A percentile compares a stretch with the other conserved stretches of the same genome.
These are phyloP conservation scores for Aurelia coerulea DNA, from an alignment of 30 jellyfish, hydroid and myxozoan genomes.

Conservation along the genomic window DNA sequence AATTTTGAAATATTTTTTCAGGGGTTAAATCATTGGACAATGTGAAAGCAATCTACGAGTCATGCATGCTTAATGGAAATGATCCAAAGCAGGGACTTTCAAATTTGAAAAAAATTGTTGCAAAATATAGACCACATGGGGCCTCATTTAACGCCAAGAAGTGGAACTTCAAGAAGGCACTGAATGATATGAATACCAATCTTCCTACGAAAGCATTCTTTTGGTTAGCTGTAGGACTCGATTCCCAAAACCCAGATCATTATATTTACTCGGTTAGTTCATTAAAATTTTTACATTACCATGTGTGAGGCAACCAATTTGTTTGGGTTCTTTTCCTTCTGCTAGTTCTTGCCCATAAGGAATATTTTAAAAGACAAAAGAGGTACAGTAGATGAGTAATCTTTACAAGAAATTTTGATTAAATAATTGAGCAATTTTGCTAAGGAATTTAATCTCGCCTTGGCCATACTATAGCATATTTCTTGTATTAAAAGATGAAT, in stretches of 20 bases:
- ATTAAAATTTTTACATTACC: neutral
- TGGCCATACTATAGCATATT: too few species aligned
- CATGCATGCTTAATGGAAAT: constrained; percentile 43
- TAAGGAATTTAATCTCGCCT: too few species aligned
- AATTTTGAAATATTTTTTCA: neutral
- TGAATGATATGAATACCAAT: neutral
- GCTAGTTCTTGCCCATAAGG: too few species aligned
- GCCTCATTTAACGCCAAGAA: constrained; percentile 15
- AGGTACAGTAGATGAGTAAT: too few species aligned
- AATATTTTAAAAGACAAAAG: too few species aligned
- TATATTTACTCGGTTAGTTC: constrained; percentile 9
- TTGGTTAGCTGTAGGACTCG: constrained; percentile 13
- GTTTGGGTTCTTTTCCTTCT: too few species aligned
- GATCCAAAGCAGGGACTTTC: neutral
- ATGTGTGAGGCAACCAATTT: neutral
- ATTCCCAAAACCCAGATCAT: constrained; percentile 10
- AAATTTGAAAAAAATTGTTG: neutral
- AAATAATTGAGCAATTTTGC: too few species aligned
- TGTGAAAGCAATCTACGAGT: constrained; percentile 39
- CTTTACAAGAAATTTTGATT: too few species aligned
- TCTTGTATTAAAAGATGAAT: too few species aligned
- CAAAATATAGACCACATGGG: constrained; percentile 28
- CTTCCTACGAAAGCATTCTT: constrained; percentile 31
- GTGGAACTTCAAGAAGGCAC: constrained; percentile 48
- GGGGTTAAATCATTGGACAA: constrained; percentile 41